Percentiles rank a stretch among this genome's conserved stretches.
Evolutionary conservation across 2,797 vertebrate genomes (phyloP).

Genomic region (Chrosomus eos): DNA sequence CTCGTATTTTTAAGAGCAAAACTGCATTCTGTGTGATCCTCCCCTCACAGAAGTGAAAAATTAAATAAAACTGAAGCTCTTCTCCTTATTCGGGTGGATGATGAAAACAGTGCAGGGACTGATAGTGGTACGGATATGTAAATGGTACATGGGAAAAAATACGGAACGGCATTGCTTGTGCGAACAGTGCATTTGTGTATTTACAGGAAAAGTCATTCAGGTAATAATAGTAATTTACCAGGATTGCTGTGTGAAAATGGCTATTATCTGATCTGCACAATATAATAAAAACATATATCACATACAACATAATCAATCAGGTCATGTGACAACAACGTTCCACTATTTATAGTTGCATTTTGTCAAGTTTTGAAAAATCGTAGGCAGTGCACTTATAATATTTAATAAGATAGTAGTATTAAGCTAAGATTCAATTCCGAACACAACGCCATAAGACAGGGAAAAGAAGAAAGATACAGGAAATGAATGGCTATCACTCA

Average conservation of each 20-base stretch:
- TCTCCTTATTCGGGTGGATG: background rate
- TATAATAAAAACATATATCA: background rate
- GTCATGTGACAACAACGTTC: background rate
- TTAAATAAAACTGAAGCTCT: too few species aligned
- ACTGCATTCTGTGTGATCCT: too few species aligned
- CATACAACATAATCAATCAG: background rate
- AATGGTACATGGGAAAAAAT: background rate
- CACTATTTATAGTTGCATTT: background rate
- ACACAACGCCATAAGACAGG: background rate
- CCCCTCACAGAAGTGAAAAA: too few species aligned
- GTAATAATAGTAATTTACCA: background rate
- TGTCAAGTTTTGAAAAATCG: background rate
- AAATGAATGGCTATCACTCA: constrained; percentile 53
- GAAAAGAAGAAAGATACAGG: background rate
- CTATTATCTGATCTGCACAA: background rate
- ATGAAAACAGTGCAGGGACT: too few species aligned
- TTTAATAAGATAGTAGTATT: background rate
- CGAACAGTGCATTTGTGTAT: background rate
- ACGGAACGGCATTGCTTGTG: background rate
- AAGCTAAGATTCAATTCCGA: background rate
- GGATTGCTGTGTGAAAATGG: background rate
- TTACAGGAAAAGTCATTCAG: background rate
- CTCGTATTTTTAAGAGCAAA: too few species aligned
- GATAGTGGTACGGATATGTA: background rate
- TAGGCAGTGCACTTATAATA: background rate